phyloP scores from a whole-genome alignment of 2,888 invertebrate genomes.

The Eutolmus rufibarbis region DNA sequence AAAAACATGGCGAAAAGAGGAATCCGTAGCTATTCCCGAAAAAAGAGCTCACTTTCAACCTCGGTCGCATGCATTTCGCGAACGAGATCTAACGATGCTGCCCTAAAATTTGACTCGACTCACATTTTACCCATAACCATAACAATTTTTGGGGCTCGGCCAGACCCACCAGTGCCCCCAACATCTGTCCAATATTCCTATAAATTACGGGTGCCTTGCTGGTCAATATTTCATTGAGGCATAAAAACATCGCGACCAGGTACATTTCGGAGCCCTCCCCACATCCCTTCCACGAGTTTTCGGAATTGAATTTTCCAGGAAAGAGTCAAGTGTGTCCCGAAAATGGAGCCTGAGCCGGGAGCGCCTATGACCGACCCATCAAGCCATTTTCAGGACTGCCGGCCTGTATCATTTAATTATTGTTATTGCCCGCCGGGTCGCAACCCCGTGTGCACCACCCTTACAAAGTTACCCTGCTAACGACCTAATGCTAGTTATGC shows the following conservation, averaged over 20 bases:
- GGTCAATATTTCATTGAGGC: slow-evolving; percentile 20
- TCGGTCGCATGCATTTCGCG: neutral
- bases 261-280: neutral
- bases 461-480: neutral
- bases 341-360: neutral
- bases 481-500: neutral
- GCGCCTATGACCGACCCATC: neutral
- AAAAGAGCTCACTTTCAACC: neutral
- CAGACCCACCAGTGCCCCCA: neutral
- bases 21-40: neutral
- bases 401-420: neutral
- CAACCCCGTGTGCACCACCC: neutral
- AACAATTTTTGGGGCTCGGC: neutral
- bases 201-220: slow-evolving; percentile 3
- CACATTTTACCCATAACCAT: slow-evolving; percentile 8
- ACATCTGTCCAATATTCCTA: slow-evolving; percentile 21
- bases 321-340: neutral
- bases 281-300: neutral
- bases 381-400: neutral
- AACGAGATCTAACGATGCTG: neutral
- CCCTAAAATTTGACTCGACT: neutral
- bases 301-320: neutral
- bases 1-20: neutral
- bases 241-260: slow-evolving; percentile 4
- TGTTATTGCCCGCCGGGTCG: neutral